phyloP scores from a whole-genome alignment of 2,113 vertebrate genomes.

The Rhynchomys soricoides region DNA sequence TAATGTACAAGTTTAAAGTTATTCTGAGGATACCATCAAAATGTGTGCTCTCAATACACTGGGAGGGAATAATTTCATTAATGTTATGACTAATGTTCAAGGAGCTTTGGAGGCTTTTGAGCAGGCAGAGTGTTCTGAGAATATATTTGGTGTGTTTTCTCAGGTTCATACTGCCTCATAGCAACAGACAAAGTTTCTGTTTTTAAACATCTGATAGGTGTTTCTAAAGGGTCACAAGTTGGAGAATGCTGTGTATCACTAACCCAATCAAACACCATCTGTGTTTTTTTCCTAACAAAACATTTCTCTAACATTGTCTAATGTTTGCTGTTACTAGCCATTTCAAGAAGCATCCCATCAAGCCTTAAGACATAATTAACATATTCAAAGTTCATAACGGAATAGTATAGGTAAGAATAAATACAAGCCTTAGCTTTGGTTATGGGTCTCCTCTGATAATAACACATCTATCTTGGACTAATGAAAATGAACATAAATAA shows the following conservation, averaged over 20 bases:
- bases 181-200: background rate
- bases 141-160: background rate
- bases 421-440: background rate
- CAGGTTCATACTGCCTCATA: background rate
- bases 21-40: background rate
- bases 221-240: background rate
- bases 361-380: background rate
- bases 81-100: background rate
- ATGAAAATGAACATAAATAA: constrained; percentile 49
- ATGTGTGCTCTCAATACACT: background rate
- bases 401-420: constrained; percentile 6
- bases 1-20: background rate
- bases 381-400: background rate
- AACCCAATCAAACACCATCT: background rate
- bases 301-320: background rate
- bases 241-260: background rate
- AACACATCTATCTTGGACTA: background rate
- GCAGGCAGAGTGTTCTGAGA: background rate
- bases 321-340: background rate
- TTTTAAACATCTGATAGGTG: background rate
- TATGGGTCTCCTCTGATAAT: background rate
- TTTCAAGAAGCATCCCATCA: background rate
- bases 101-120: background rate
- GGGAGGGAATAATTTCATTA: background rate
- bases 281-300: background rate